phyloP scores from a whole-genome alignment of 2,797 vertebrate genomes.

The Oreochromis mossambicus region DNA sequence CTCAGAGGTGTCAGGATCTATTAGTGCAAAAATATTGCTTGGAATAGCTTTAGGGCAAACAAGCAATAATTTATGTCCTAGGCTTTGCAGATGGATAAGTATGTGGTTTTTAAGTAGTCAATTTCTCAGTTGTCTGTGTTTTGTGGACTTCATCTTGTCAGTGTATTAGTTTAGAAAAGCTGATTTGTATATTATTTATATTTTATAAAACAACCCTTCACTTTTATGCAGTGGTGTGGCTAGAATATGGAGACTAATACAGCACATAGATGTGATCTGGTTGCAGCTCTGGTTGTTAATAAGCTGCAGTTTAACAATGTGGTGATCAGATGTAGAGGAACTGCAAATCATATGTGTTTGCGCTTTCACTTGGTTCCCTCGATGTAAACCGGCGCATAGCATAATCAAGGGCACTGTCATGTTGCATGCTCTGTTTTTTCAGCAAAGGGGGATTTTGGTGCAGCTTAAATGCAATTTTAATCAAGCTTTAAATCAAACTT shows the following conservation, averaged over 20 bases:
- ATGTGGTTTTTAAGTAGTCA: slow-evolving; percentile 2
- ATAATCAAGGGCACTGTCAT: neutral
- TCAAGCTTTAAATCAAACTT: neutral
- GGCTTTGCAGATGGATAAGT: neutral
- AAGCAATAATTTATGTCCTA: slow-evolving; percentile 7
- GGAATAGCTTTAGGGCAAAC: slow-evolving; percentile 17
- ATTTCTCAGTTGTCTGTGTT: neutral
- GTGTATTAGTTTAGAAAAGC: neutral
- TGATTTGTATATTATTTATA: neutral
- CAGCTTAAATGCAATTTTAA: neutral
- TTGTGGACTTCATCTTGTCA: neutral
- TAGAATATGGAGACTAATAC: neutral
- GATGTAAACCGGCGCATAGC: neutral
- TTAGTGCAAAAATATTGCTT: slow-evolving; percentile 3
- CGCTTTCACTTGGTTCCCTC: neutral
- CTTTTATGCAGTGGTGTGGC: neutral
- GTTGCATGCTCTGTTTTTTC: neutral
- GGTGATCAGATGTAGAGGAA: neutral
- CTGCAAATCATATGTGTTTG: neutral
- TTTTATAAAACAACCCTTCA: neutral
- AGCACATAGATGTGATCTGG: neutral
- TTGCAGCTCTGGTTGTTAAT: neutral
- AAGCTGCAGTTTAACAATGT: neutral
- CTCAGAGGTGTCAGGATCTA: neutral
- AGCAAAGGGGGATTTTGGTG: neutral